A percentile compares a stretch with the other conserved stretches of the same genome.
phyloP scores from a whole-genome alignment of 2,797 vertebrate genomes.

The Octomys mimax region DNA sequence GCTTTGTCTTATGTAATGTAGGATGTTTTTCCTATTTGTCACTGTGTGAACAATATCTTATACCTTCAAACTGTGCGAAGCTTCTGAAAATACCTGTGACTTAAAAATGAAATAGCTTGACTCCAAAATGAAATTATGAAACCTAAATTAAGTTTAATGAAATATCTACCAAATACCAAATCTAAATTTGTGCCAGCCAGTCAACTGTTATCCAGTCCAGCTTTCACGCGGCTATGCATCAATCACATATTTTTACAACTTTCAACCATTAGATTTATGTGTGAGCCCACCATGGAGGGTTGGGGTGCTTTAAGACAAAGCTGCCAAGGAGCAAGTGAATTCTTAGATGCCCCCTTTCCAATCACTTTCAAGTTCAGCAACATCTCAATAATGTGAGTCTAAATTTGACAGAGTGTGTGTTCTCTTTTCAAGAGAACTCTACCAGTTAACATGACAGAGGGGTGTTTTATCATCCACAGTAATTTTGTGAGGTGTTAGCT shows the following conservation, averaged over 20 bases:
- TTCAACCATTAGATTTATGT: not conserved
- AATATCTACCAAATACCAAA: slow-evolving; percentile 19
- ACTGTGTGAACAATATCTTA: not conserved
- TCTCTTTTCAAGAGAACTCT: not conserved
- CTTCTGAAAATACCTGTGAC: slow-evolving; percentile 4
- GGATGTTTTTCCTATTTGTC: not conserved
- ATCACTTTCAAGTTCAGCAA: not conserved
- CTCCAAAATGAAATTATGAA: slow-evolving; percentile 53
- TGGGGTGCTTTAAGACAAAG: not conserved
- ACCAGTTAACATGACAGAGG: not conserved
- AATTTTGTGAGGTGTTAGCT: slow-evolving; percentile 75
- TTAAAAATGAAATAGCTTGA: slow-evolving; percentile 1
- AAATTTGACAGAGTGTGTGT: not conserved
- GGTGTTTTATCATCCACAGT: not conserved
- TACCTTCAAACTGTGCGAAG: not conserved
- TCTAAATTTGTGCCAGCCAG: not conserved
- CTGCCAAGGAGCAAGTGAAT: not conserved
- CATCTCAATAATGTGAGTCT: not conserved
- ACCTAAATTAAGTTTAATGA: slow-evolving; percentile 61
- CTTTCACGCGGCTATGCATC: not conserved
- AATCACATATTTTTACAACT: not conserved
- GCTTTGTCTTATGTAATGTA: slow-evolving; percentile 12
- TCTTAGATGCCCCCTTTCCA: not conserved
- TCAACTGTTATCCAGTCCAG: not conserved
- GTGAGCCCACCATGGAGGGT: not conserved